Evolutionary conservation across 2,888 invertebrate genomes (phyloP).

Genomic region (Dorcus hopei): DNA sequence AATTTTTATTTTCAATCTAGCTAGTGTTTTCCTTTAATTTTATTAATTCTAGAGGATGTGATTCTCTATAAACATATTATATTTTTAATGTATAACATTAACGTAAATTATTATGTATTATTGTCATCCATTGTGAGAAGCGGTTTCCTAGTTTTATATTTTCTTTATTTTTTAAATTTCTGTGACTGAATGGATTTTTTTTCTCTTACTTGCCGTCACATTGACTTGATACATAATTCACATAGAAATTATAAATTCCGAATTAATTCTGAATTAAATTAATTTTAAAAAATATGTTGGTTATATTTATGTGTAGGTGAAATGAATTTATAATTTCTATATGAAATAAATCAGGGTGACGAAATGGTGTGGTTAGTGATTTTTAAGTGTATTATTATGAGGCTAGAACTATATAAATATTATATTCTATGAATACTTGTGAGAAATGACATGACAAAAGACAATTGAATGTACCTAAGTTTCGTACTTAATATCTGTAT

Average conservation of each 20-base stretch:
- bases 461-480: slow-evolving; percentile 46
- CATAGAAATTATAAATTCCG: too few species aligned
- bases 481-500: slow-evolving; percentile 41
- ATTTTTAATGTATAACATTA: slow-evolving; percentile 15
- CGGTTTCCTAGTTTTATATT: background rate
- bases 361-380: slow-evolving; percentile 17
- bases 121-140: background rate
- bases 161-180: slow-evolving; percentile 7
- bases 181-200: slow-evolving; percentile 11
- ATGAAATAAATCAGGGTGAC: too few species aligned
- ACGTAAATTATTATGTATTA: slow-evolving; percentile 10
- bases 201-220: background rate
- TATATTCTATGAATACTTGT: slow-evolving; percentile 18
- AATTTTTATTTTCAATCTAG: slow-evolving; percentile 2
- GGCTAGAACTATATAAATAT: slow-evolving; percentile 14
- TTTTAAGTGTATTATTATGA: slow-evolving; percentile 13
- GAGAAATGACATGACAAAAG: slow-evolving; percentile 33
- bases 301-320: too few species aligned
- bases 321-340: too few species aligned
- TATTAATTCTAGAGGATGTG: slow-evolving; percentile 29
- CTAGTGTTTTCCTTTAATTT: slow-evolving; percentile 22
- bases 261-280: too few species aligned
- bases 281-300: too few species aligned
- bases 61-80: slow-evolving; percentile 27
- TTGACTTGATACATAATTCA: background rate